Evolutionary conservation across 2,113 vertebrate genomes (phyloP).

Genomic region (Chloropsis hardwickii): DNA sequence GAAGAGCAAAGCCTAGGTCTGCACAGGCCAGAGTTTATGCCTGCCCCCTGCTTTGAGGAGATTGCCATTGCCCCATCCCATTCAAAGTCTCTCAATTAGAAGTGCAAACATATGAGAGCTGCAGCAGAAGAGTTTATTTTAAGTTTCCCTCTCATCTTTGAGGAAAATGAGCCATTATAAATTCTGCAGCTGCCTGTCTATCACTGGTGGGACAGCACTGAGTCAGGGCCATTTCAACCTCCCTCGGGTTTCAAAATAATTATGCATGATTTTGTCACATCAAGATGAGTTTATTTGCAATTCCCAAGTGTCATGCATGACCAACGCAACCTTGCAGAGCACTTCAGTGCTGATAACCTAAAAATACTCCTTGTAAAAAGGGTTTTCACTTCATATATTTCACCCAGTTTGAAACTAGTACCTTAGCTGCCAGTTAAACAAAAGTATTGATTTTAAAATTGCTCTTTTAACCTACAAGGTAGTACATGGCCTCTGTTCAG

Average conservation of each 20-base stretch:
- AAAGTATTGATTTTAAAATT: slow-evolving; percentile 72
- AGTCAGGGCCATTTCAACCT: slow-evolving; percentile 39
- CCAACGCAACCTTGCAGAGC: background rate
- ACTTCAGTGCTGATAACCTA: background rate
- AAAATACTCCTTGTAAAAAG: background rate
- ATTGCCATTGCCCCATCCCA: background rate
- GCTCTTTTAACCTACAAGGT: slow-evolving; percentile 67
- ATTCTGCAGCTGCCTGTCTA: slow-evolving; percentile 47
- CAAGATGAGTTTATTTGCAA: slow-evolving; percentile 64
- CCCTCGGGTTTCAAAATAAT: slow-evolving; percentile 49
- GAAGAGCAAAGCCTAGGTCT: background rate
- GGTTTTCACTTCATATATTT: slow-evolving; percentile 34
- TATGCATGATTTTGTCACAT: slow-evolving; percentile 56
- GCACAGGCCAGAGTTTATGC: background rate
- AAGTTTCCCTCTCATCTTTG: slow-evolving; percentile 10
- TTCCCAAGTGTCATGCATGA: background rate
- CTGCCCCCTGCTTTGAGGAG: background rate
- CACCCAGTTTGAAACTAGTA: slow-evolving; percentile 15
- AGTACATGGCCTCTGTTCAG: slow-evolving; percentile 35
- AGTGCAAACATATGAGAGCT: background rate
- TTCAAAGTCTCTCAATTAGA: background rate
- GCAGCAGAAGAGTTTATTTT: slow-evolving; percentile 22
- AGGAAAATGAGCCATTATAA: slow-evolving; percentile 38
- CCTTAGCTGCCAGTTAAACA: slow-evolving; percentile 50
- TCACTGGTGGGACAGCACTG: slow-evolving; percentile 30